Base-by-base conservation (phyloP, 2,888 invertebrate genomes). In the Augiades crinisus region DNA sequence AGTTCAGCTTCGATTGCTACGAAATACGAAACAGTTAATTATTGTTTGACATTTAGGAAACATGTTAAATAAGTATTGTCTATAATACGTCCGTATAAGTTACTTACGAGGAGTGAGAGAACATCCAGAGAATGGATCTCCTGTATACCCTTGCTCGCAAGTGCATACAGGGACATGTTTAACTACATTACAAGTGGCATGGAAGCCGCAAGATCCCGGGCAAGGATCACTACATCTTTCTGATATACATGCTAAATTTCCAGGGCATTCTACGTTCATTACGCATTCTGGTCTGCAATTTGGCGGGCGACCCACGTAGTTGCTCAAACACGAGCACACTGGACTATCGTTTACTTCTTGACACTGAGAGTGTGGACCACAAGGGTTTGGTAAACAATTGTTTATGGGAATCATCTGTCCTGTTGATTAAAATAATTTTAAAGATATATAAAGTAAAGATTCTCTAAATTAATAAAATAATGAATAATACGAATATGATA, bases 101-200 rank as follows among this genome's bases (percentile, higher is more conserved):
- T 57, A 91, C 92, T 92, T 83, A 92, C 92, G 78, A 75, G 89
- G 90, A 57, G 83, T 81, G 63, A 87, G 75, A 64, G 92, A 92
- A 75, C 95, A 96, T 68, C 94, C 93, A 3, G 93, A 92, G 76
- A 95, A 95, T 21, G 96, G 95, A 90, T 96, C 95, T 64, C 96
- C 96, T 45, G 93, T 93, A 65, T 92, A 93, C 54, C 92, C 93
- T 36, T 87, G 87, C 57, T 93, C 90, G 71, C 95, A 96, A 57
- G 91, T 92, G 78, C 95, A 95, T 61, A 93, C 90, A 2, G 95
- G 95, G 53, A 92, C 84, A 70, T 95, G 95, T 74, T 94, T 93
- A 43, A 94, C 91, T 31, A 94, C 92, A 63, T 78, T 90, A 70
- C 95, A 96, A 55, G 91, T 79, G 5, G 95, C 93, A 74, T 94